These are phyloP conservation scores for Wasmannia auropunctata DNA, from an alignment of 1,140 invertebrate species.

Conservation along the genomic window DNA sequence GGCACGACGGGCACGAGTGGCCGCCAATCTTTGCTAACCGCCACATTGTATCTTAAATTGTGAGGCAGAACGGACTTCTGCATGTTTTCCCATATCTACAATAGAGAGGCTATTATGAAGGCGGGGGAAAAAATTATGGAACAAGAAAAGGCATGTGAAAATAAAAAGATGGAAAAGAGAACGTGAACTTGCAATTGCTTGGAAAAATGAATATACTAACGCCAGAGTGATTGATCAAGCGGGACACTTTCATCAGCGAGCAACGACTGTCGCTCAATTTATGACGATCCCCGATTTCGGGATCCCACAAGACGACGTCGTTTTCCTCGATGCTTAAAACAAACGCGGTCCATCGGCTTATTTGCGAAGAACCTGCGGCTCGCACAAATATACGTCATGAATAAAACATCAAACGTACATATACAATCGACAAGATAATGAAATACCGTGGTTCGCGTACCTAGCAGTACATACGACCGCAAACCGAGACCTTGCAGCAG, in stretches of 20 bases:
- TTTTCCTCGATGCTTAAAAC: conserved; percentile 77
- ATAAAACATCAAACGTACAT: not conserved
- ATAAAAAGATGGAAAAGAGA: not conserved
- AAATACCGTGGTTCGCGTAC: conserved; percentile 59
- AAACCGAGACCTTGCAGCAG: conserved; percentile 79
- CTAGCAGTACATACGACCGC: conserved; percentile 80
- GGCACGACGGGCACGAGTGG: conserved; percentile 65
- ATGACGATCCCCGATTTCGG: conserved; percentile 80
- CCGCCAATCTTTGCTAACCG: conserved; percentile 81
- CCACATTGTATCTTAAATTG: conserved; percentile 79
- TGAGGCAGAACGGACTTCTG: conserved; percentile 77
- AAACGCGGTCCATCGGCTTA: conserved; percentile 79
- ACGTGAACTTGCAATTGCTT: not conserved
- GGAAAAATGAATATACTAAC: conserved; percentile 69
- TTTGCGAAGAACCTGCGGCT: conserved; percentile 79
- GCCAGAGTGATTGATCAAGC: conserved; percentile 80
- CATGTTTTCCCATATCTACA: conserved; percentile 83
- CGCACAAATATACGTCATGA: not conserved
- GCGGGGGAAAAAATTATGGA: not conserved
- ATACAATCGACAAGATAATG: not conserved
- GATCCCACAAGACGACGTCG: conserved; percentile 79
- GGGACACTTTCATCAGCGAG: conserved; percentile 77
- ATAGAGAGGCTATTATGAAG: not conserved
- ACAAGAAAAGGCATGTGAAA: too few relatives aligned
- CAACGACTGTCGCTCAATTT: conserved; percentile 79